Conservation (phyloP, 1,140 invertebrate species). For the Cotesia chilonis region DNA sequence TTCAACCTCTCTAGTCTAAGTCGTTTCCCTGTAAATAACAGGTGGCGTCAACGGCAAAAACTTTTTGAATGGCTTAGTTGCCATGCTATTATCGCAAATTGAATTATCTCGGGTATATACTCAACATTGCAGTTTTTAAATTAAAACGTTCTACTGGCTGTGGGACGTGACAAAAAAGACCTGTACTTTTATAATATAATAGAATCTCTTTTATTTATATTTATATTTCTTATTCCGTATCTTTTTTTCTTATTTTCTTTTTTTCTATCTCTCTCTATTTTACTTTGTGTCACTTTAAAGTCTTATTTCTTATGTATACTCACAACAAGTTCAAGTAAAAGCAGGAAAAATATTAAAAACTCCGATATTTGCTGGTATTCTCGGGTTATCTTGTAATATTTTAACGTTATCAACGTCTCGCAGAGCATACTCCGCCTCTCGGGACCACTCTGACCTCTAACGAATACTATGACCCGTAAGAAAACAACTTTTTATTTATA, state of each 20-base stretch:
- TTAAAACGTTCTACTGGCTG: conserved; percentile 14
- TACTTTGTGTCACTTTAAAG: conserved; percentile 1
- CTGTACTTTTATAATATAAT: background rate
- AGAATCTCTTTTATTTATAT: background rate
- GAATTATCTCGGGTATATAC: conserved; percentile 32
- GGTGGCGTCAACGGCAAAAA: background rate
- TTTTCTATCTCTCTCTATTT: background rate
- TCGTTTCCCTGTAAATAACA: conserved; percentile 6
- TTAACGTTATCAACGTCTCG: conserved; percentile 42
- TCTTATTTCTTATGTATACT: background rate
- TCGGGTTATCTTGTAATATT: conserved; percentile 45
- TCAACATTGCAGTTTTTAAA: conserved; percentile 28
- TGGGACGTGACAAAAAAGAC: conserved; percentile 23
- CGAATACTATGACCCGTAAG: conserved; percentile 16
- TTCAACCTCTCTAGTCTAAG: background rate
- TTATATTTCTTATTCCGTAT: background rate
- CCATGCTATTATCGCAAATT: conserved; percentile 28
- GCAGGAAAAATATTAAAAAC: conserved; percentile 37
- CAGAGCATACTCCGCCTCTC: conserved; percentile 14
- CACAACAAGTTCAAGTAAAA: conserved; percentile 21
- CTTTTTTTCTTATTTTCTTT: conserved; percentile 1
- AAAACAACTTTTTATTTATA: conserved; percentile 11
- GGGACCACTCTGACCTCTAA: conserved; percentile 28
- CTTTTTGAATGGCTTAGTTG: background rate
- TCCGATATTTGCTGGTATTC: conserved; percentile 39